Evolutionary conservation across 2,797 vertebrate genomes (phyloP).

Genomic region (Tauraco hartlaubi): DNA sequence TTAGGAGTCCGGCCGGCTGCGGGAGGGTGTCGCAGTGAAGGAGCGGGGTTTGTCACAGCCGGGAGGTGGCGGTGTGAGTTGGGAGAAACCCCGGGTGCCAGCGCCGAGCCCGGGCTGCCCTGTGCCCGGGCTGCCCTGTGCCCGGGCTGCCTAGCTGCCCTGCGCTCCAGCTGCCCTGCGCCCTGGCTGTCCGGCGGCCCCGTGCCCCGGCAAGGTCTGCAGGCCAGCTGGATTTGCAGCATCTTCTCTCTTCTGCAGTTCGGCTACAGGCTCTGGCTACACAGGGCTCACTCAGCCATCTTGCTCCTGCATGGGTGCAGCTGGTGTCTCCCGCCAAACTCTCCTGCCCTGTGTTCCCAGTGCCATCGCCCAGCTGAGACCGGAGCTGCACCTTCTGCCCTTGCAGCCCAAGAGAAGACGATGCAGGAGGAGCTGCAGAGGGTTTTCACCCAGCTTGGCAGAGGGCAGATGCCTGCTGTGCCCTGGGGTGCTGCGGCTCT

Average conservation of each 20-base stretch:
- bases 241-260: background rate
- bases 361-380: background rate
- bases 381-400: background rate
- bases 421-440: fast-evolving
- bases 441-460: background rate
- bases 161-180: background rate
- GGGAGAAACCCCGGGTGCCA: background rate
- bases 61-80: conserved; percentile 58
- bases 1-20: fast-evolving
- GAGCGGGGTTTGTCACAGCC: background rate
- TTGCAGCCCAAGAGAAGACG: background rate
- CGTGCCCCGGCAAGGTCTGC: background rate
- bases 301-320: background rate
- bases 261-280: background rate
- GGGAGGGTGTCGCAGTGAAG: background rate
- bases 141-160: background rate
- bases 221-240: background rate
- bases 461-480: background rate
- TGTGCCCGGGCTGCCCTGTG: background rate
- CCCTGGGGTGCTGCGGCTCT: background rate
- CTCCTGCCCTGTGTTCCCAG: background rate
- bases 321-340: background rate
- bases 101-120: background rate
- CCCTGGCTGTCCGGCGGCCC: background rate
- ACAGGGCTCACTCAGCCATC: background rate